Conservation (phyloP, 2,888 invertebrate species). For the Tridacna gigas region DNA sequence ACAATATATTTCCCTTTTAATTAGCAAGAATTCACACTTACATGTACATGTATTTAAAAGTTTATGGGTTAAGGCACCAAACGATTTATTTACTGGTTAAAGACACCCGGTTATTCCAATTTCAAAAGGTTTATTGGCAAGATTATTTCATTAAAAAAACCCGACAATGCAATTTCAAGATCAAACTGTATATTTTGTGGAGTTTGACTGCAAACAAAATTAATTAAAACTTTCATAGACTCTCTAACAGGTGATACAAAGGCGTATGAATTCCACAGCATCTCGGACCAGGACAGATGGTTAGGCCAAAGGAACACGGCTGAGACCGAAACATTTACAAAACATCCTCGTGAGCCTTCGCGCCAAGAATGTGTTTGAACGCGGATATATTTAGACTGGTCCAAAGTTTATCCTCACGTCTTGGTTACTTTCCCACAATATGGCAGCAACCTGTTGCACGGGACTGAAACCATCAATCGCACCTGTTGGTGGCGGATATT, state of each 20-base stretch:
- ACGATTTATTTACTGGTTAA: no score
- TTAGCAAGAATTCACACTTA: no score
- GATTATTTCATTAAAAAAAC: no score
- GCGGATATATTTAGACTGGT: not conserved
- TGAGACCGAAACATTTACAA: not conserved
- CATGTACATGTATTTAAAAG: no score
- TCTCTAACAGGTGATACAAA: not conserved
- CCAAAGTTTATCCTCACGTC: not conserved
- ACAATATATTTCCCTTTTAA: no score
- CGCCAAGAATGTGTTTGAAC: not conserved
- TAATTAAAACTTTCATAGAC: not conserved
- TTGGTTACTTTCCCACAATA: constrained; percentile 41
- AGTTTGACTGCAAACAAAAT: no score
- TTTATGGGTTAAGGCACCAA: no score
- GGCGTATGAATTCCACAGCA: not conserved
- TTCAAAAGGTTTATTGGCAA: no score
- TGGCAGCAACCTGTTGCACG: constrained; percentile 37
- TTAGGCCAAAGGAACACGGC: not conserved
- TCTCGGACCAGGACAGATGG: not conserved
- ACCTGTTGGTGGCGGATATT: constrained; percentile 27
- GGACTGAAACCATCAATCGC: constrained; percentile 35
- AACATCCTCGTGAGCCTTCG: not conserved
- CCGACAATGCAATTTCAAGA: no score
- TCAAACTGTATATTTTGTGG: no score
- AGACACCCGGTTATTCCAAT: no score